Percentiles rank a stretch among this genome's conserved stretches.
These are phyloP conservation scores for Pissodes strobi DNA, from an alignment of 1,140 invertebrate species.

Conservation along the genomic window DNA sequence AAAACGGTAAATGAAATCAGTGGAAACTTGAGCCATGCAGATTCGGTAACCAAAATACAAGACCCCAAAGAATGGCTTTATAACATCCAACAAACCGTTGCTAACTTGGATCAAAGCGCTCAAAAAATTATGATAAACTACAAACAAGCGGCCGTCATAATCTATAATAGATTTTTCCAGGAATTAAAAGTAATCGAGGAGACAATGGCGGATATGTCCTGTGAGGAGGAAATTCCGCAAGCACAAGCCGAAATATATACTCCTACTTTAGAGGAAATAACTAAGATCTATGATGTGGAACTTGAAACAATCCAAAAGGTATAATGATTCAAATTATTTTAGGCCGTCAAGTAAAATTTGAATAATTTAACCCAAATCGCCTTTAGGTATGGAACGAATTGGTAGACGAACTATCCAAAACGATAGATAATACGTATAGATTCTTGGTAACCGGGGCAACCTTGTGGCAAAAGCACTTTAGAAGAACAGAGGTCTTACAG, in stretches of 20 bases:
- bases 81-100: not conserved
- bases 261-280: slow-evolving; percentile 28
- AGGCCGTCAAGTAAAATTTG: no score
- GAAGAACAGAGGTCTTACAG: slow-evolving; percentile 27
- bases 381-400: slow-evolving; percentile 27
- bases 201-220: slow-evolving; percentile 21
- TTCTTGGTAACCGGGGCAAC: slow-evolving; percentile 20
- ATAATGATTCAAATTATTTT: no score
- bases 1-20: not conserved
- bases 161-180: slow-evolving; percentile 38
- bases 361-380: no score
- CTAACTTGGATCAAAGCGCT: slow-evolving; percentile 11
- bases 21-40: not conserved
- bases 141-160: slow-evolving; percentile 30
- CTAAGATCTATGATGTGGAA: slow-evolving; percentile 9
- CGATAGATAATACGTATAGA: slow-evolving; percentile 26
- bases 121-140: slow-evolving; percentile 35
- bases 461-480: slow-evolving; percentile 38
- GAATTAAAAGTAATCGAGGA: slow-evolving; percentile 32
- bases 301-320: slow-evolving; percentile 19
- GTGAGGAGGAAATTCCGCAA: slow-evolving; percentile 11
- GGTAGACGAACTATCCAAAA: slow-evolving; percentile 24
- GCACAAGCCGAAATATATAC: slow-evolving; percentile 32
- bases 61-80: slow-evolving; percentile 6
- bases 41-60: not conserved